Evolutionary conservation across 2,797 vertebrate genomes (phyloP).

Genomic region (Notolabrus celidotus): DNA sequence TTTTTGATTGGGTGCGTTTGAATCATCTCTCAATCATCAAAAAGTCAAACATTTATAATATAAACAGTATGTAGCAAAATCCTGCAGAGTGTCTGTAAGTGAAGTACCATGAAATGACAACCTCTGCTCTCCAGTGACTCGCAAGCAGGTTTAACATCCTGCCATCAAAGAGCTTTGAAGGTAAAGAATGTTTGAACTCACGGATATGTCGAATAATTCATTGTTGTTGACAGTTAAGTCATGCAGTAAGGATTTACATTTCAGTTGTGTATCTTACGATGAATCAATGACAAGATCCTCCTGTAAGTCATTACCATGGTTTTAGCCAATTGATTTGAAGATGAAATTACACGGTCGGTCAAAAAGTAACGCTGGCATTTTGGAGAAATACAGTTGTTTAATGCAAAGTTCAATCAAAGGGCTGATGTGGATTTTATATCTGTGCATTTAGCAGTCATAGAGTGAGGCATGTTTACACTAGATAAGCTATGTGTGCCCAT

Average conservation of each 20-base stretch:
- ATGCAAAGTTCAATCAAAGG: constrained; percentile 1
- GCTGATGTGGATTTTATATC: constrained; percentile 8
- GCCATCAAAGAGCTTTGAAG: constrained; percentile 19
- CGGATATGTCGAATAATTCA: constrained; percentile 20
- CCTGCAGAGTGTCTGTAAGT: constrained; percentile 20
- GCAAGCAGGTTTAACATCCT: constrained; percentile 24
- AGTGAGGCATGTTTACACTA: not conserved
- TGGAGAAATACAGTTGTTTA: not conserved
- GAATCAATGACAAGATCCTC: not conserved
- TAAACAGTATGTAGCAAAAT: constrained; percentile 14
- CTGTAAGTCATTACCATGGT: too few species aligned
- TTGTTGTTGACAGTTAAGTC: constrained; percentile 5
- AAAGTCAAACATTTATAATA: constrained; percentile 34
- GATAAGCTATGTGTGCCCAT: constrained; percentile 1
- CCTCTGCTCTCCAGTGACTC: constrained; percentile 40
- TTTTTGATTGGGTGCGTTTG: too few species aligned
- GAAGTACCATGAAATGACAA: constrained; percentile 35
- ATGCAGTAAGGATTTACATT: constrained; percentile 5
- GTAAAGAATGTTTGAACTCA: constrained; percentile 21
- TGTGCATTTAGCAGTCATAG: not conserved
- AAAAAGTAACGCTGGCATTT: constrained; percentile 31
- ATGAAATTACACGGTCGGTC: not conserved
- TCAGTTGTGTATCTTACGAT: not conserved
- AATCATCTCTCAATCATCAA: constrained; percentile 14
- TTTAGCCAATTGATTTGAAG: not conserved